Conservation (phyloP, 2,113 vertebrate species). For the Daubentonia madagascariensis region DNA sequence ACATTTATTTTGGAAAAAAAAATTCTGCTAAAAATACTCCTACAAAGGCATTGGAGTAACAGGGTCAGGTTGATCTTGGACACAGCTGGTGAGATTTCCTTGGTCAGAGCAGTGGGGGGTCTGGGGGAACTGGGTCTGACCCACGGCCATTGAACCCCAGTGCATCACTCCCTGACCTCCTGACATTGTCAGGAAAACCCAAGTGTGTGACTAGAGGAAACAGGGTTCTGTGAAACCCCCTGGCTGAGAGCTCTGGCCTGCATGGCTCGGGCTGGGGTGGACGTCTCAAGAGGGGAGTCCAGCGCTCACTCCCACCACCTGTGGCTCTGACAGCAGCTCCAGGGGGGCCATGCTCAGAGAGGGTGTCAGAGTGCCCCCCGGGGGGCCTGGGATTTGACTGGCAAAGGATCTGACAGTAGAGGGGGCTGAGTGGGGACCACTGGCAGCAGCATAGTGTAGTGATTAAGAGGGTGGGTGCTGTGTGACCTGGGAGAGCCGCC, state of each 20-base stretch:
- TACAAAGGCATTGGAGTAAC: slow-evolving; percentile 85
- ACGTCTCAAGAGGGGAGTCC: background rate
- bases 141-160: background rate
- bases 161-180: background rate
- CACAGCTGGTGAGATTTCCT: slow-evolving; percentile 80
- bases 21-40: slow-evolving; percentile 86
- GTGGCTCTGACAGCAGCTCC: background rate
- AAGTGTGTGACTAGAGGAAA: slow-evolving; percentile 73
- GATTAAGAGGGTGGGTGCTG: background rate
- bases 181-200: background rate
- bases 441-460: slow-evolving; percentile 17
- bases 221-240: slow-evolving; percentile 66
- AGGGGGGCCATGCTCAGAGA: background rate
- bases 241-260: background rate
- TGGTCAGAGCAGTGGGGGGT: slow-evolving; percentile 70
- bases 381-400: background rate
- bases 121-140: slow-evolving; percentile 66
- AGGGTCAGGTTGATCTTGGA: slow-evolving; percentile 77
- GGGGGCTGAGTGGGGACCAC: background rate
- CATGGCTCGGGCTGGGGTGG: background rate
- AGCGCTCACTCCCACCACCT: background rate
- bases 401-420: background rate
- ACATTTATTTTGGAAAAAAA: slow-evolving; percentile 84
- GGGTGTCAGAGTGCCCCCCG: background rate
- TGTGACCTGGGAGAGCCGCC: background rate